Evolutionary conservation across 2,888 invertebrate genomes (phyloP).

Genomic region (Nemapogon koenigi): DNA sequence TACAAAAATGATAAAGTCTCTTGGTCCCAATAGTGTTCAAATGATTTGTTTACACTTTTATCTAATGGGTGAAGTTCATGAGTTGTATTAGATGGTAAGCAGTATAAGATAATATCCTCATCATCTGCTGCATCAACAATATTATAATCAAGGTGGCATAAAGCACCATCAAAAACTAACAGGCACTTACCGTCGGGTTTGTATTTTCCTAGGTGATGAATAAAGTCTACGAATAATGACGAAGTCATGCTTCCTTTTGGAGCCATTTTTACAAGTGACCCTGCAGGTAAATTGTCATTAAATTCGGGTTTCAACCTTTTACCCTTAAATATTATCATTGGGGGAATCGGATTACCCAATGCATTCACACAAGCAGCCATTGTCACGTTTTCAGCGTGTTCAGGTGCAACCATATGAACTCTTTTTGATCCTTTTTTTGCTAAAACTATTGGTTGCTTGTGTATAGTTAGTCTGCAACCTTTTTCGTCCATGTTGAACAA

Average conservation of each 20-base stretch:
- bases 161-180: constrained; percentile 20
- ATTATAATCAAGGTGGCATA: neutral
- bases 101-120: constrained; percentile 5
- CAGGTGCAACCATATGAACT: constrained; percentile 17
- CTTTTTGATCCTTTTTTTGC: constrained; percentile 16
- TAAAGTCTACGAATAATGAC: constrained; percentile 16
- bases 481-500: constrained; percentile 19
- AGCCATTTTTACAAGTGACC: constrained; percentile 17
- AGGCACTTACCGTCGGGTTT: constrained; percentile 17
- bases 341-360: constrained; percentile 16
- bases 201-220: constrained; percentile 16
- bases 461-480: constrained; percentile 15
- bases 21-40: constrained; percentile 16
- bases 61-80: constrained; percentile 15
- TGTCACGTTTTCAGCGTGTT: constrained; percentile 20
- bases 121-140: constrained; percentile 11
- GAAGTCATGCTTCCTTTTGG: constrained; percentile 19
- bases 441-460: constrained; percentile 17
- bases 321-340: constrained; percentile 18
- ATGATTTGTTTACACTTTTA: constrained; percentile 15
- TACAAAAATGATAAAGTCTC: constrained; percentile 11
- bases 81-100: constrained; percentile 15
- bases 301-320: constrained; percentile 15
- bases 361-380: constrained; percentile 17
- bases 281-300: constrained; percentile 15